A percentile compares a stretch with the other conserved stretches of the same genome.
phyloP scores from a whole-genome alignment of 1,140 invertebrate species.

The Phocides pigmalion region DNA sequence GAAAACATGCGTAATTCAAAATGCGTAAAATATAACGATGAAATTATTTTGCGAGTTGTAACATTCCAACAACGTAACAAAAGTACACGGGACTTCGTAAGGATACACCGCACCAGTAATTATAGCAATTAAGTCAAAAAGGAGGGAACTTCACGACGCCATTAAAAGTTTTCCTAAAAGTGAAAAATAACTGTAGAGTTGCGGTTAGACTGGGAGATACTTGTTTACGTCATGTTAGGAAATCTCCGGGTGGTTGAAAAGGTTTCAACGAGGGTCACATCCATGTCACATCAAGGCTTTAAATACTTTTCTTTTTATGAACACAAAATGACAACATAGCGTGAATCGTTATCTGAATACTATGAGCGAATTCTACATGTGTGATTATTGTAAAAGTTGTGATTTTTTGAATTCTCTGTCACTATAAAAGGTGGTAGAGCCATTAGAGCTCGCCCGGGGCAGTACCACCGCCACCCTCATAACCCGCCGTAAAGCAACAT shows the following conservation, averaged over 20 bases:
- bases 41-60: constrained; percentile 6
- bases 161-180: constrained; percentile 15
- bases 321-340: too few species aligned
- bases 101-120: constrained; percentile 14
- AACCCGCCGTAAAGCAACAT: too few species aligned
- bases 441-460: too few species aligned
- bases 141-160: constrained; percentile 1
- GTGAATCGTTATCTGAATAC: too few species aligned
- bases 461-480: too few species aligned
- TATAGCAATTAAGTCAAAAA: constrained; percentile 16
- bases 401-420: too few species aligned
- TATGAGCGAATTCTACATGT: too few species aligned
- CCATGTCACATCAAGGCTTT: too few species aligned
- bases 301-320: too few species aligned
- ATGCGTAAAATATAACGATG: constrained; percentile 12
- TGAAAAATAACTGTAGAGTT: constrained; percentile 1
- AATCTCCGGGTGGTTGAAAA: background rate
- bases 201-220: background rate
- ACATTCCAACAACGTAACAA: constrained; percentile 3
- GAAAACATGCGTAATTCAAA: constrained; percentile 1
- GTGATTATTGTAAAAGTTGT: too few species aligned
- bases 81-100: constrained; percentile 10
- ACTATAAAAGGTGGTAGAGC: too few species aligned
- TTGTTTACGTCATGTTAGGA: background rate
- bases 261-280: background rate